Conservation (phyloP, 2,797 vertebrate species). For the Simalia tracyae region DNA sequence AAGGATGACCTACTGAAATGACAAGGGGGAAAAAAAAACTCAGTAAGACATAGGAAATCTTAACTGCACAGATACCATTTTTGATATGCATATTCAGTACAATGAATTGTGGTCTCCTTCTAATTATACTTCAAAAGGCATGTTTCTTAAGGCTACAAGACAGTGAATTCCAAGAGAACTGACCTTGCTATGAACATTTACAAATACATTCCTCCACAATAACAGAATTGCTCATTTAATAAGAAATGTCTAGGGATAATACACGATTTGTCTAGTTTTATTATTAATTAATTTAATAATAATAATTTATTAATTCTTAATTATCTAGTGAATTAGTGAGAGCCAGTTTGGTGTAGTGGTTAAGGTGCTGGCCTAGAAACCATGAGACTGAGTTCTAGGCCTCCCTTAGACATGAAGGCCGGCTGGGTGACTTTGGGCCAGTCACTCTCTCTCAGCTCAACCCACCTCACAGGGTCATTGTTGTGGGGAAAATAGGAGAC, state of each 20-base stretch:
- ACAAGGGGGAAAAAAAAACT: not conserved
- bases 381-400: too few relatives aligned
- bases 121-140: not conserved
- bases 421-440: too few relatives aligned
- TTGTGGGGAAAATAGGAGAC: too few relatives aligned
- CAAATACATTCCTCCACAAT: slow-evolving; percentile 38
- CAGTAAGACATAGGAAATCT: not conserved
- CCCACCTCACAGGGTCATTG: too few relatives aligned
- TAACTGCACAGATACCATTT: not conserved
- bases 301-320: not conserved
- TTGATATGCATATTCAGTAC: not conserved
- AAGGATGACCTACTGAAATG: not conserved
- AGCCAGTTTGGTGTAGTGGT: too few relatives aligned
- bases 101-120: not conserved
- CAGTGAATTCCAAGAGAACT: slow-evolving; percentile 20
- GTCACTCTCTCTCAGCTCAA: too few relatives aligned
- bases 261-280: not conserved
- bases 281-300: slow-evolving; percentile 9
- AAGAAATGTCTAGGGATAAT: slow-evolving; percentile 24
- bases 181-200: slow-evolving; percentile 35
- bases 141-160: not conserved
- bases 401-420: too few relatives aligned
- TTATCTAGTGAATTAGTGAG: not conserved
- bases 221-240: not conserved
- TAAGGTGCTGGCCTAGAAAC: too few relatives aligned